Base-by-base conservation (phyloP, 2,113 vertebrate genomes). In the Erpornis zantholeuca region DNA sequence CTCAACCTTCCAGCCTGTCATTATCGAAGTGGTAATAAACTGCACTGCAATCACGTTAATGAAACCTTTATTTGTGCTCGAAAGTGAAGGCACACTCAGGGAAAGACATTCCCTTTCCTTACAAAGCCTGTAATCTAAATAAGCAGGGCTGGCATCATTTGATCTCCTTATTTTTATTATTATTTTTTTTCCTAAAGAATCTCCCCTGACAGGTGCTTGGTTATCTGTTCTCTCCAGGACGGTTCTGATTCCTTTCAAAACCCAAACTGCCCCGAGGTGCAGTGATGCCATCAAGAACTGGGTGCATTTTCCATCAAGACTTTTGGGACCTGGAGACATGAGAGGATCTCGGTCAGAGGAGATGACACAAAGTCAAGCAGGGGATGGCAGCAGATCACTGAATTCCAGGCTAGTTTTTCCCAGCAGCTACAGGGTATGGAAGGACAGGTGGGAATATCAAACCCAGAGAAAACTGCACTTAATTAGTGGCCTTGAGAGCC, bases 201-300 rank as follows among this genome's bases (percentile, higher is more conserved):
- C 14, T 28, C 36, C 29, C 24, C 87, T n/a, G 61, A 0, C 40
- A 36, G 17, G 40, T 49, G 22, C 60, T 54, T 40, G 33, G 38
- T 27, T 75, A 9, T 73, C 73, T 40, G 54, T 7, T 53, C 61
- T 76, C 40, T 16, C 29, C 19, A 11, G 33, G 50, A 15, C 5
- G 23, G 3, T 40, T 68, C 47, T 36, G 4, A 50, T 9, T 25
- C 53, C 52, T 44, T 27, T 7, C 10, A 11, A 23, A 60, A 5
- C 23, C 15, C 15, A 16, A 53, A 6, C 33, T 33, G 21, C 5
- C 47, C 81, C 3, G 36, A 77, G 38, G 3, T 12, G 45, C 16
- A 5, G 6, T 0, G 3, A 12, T 29, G 29, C 31, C 71, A 10
- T 10, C 7, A 0, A 31, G 22, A 36, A 3, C 45, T 12, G 54